Evolutionary conservation across 2,888 invertebrate species (phyloP).

Genomic region (Microctonus aethiopoides): DNA sequence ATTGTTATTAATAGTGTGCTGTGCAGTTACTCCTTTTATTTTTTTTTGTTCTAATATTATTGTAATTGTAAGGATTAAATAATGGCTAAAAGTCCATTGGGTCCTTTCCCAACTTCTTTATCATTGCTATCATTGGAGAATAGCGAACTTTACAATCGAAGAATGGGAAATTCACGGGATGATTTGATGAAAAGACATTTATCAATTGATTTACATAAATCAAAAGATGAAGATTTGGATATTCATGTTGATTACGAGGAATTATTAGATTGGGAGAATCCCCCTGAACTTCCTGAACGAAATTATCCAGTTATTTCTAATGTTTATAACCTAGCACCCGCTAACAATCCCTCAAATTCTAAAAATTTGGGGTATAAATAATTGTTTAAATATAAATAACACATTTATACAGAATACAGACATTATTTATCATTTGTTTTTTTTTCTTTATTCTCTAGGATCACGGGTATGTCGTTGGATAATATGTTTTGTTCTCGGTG

Average conservation of each 20-base stretch:
- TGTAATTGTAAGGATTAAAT: not conserved
- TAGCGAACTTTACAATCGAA: conserved; percentile 37
- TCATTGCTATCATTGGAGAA: conserved; percentile 41
- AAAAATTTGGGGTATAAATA: conserved; percentile 7
- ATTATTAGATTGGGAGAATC: conserved; percentile 44
- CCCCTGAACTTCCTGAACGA: conserved; percentile 39
- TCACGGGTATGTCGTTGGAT: conserved; percentile 82
- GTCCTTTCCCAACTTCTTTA: conserved; percentile 51
- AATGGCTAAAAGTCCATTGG: conserved; percentile 42
- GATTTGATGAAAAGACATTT: conserved; percentile 36
- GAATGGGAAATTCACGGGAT: conserved; percentile 47
- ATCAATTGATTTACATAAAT: conserved; percentile 29
- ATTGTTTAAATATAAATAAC: not conserved
- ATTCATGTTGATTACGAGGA: conserved; percentile 43
- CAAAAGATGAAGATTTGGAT: conserved; percentile 28
- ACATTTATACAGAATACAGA: not conserved
- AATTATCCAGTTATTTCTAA: conserved; percentile 40
- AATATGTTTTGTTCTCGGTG: conserved; percentile 96
- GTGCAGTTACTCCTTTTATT: not conserved
- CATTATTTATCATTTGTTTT: too few relatives aligned
- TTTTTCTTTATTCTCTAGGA: conserved; percentile 63
- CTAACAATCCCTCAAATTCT: not conserved
- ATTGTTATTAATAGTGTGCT: not conserved
- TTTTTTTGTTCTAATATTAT: not conserved
- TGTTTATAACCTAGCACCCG: conserved; percentile 41